Conservation (phyloP, 1,140 invertebrate species). For the Coelopa frigida region DNA sequence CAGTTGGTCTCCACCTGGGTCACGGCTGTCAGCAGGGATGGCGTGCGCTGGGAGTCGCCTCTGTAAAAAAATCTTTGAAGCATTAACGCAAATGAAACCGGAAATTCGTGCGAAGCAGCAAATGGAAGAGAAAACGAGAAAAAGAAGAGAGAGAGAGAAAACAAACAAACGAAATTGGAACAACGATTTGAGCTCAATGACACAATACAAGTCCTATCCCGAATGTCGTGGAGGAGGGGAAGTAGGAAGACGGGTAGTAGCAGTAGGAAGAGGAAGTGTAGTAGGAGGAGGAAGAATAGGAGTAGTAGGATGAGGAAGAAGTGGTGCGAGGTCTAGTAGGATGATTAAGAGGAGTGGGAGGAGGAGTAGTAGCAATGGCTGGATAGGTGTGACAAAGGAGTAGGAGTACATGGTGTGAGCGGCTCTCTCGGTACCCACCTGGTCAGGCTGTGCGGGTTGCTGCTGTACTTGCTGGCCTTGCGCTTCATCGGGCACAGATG, state of each 20-base stretch:
- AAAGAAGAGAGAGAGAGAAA: neutral
- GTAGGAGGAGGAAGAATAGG: neutral
- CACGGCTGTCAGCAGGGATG: constrained; percentile 39
- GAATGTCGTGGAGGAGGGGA: no score
- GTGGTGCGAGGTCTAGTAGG: neutral
- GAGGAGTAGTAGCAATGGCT: neutral
- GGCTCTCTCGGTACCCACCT: constrained; percentile 19
- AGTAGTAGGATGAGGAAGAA: neutral
- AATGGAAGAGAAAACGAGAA: neutral
- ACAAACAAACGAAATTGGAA: no score
- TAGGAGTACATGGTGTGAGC: neutral
- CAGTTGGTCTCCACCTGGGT: constrained; percentile 34
- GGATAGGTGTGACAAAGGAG: no score
- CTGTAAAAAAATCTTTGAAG: constrained; percentile 16
- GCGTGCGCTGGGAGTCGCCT: constrained; percentile 40
- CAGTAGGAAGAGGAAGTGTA: constrained; percentile 2
- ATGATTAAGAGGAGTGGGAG: neutral
- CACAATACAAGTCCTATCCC: no score
- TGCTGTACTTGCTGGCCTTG: constrained; percentile 27
- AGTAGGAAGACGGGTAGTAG: neutral
- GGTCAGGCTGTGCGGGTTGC: constrained; percentile 33
- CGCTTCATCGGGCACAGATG: constrained; percentile 56
- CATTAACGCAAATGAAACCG: no score
- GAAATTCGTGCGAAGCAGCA: neutral
- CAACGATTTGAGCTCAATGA: no score